A percentile compares a stretch with the other conserved stretches of the same genome.
phyloP scores from a whole-genome alignment of 2,113 vertebrate species.

The Saimiri boliviensis region DNA sequence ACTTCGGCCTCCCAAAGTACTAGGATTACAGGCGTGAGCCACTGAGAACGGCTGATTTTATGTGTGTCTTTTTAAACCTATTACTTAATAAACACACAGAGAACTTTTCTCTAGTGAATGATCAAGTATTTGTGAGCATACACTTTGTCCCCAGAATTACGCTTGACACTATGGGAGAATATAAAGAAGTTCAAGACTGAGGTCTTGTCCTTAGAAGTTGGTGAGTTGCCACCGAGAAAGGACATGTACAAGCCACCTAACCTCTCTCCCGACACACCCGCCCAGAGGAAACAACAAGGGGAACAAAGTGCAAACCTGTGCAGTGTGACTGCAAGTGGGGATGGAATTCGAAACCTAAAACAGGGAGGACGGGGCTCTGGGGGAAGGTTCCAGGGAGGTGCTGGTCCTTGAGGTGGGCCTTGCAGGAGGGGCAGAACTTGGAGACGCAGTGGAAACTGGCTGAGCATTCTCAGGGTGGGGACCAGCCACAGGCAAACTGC shows the following conservation, averaged over 20 bases:
- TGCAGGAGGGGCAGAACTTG: neutral
- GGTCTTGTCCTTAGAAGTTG: slow-evolving; percentile 12
- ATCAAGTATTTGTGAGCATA: neutral
- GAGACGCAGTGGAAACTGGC: neutral
- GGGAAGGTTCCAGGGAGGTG: neutral
- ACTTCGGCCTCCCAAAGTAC: too few relatives aligned
- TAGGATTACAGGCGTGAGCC: too few relatives aligned
- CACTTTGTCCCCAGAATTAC: slow-evolving; percentile 42
- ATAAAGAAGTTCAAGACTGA: slow-evolving; percentile 15
- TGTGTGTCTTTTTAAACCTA: neutral
- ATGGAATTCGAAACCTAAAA: neutral
- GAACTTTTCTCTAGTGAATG: neutral
- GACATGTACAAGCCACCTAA: neutral
- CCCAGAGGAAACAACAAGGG: neutral
- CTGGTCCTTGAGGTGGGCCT: neutral
- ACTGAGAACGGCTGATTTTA: neutral
- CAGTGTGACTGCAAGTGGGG: neutral
- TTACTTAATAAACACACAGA: slow-evolving; percentile 21
- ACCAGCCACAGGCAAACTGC: neutral
- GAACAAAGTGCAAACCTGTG: neutral
- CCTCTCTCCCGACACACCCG: neutral
- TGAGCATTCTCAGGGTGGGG: neutral
- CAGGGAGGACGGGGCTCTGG: neutral
- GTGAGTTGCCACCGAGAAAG: neutral
- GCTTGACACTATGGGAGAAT: neutral